Conservation (phyloP, 1,140 invertebrate species). For the Orchestia grillus region DNA sequence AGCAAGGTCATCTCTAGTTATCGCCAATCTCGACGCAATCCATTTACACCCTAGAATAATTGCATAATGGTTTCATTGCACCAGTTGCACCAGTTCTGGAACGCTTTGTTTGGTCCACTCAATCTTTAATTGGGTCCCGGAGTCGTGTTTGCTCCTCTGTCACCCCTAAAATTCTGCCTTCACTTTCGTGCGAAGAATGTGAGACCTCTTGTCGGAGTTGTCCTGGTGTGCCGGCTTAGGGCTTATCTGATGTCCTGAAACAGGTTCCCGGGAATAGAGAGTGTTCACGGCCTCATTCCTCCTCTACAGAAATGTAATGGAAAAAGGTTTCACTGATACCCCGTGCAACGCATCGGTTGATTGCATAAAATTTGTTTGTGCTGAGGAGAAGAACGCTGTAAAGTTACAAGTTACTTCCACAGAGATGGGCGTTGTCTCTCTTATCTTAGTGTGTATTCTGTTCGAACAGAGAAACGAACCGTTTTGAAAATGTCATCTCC, state of each 20-base stretch:
- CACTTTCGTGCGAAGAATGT: not conserved
- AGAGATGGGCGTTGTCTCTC: not conserved
- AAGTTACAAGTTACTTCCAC: not conserved
- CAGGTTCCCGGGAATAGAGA: not conserved
- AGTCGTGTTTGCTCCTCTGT: not conserved
- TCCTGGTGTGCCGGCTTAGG: not conserved
- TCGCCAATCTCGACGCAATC: not conserved
- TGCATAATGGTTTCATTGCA: constrained; percentile 41
- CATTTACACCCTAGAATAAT: not conserved
- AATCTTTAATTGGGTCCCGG: not conserved
- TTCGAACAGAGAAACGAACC: not conserved
- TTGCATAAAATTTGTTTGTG: not conserved
- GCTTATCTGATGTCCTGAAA: not conserved
- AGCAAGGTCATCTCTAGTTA: not conserved
- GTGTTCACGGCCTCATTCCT: not conserved
- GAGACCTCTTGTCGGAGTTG: not conserved
- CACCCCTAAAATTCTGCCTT: not conserved
- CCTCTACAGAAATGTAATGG: not conserved
- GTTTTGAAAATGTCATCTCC: not conserved
- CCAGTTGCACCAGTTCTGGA: not conserved
- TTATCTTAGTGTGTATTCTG: not conserved
- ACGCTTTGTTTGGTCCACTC: not conserved
- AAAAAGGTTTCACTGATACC: not conserved
- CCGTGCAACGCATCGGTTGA: no score
- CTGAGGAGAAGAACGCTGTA: not conserved